Conservation (phyloP, 2,113 vertebrate genomes). For the Verasper variegatus region DNA sequence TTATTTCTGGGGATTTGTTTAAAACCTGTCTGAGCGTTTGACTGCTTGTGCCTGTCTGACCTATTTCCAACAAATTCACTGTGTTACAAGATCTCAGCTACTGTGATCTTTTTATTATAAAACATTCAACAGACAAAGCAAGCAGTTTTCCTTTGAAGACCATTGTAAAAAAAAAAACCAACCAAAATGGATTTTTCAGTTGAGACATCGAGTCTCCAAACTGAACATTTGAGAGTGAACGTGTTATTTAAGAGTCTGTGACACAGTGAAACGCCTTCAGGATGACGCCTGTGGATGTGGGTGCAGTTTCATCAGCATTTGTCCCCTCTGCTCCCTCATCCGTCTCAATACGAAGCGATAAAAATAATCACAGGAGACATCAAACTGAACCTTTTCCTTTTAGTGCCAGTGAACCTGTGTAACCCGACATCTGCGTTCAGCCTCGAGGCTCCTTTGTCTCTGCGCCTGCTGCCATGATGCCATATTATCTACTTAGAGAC, state of each 20-base stretch:
- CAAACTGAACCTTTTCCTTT: conserved; percentile 18
- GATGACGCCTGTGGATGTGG: conserved; percentile 28
- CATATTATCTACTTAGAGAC: conserved; percentile 32
- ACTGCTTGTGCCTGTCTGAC: background rate
- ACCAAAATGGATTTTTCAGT: background rate
- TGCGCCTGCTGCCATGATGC: background rate
- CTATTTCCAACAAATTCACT: background rate
- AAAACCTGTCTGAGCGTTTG: background rate
- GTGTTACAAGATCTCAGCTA: conserved; percentile 4
- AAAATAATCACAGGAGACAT: conserved; percentile 45
- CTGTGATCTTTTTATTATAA: background rate
- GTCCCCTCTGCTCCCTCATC: conserved; percentile 7
- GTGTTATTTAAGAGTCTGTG: conserved; percentile 12
- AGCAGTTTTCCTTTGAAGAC: background rate
- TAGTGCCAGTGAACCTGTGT: conserved; percentile 13
- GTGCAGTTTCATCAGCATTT: conserved; percentile 1
- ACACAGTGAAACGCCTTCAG: conserved; percentile 30
- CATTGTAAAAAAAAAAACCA: background rate
- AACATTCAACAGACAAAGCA: too few species aligned
- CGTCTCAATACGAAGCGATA: background rate
- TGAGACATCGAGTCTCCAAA: conserved; percentile 9
- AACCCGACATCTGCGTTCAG: conserved; percentile 35
- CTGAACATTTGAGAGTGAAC: conserved; percentile 1
- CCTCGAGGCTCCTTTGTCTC: conserved; percentile 32
- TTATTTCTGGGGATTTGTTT: background rate